phyloP scores from a whole-genome alignment of 2,888 invertebrate genomes.

The Cistogaster globosa region DNA sequence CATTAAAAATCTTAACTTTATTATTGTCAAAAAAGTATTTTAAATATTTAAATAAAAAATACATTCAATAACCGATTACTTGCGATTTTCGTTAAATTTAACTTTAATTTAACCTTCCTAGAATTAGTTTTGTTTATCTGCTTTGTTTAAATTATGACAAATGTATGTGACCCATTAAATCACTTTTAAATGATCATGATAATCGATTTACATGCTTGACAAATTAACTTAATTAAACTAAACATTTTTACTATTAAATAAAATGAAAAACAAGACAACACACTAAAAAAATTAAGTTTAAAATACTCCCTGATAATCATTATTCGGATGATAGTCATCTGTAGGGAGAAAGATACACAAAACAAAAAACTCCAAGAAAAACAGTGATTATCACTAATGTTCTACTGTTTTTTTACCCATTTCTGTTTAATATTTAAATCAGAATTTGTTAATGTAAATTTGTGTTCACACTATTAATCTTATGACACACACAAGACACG shows the following conservation, averaged over 20 bases:
- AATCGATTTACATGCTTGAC: conserved; percentile 65
- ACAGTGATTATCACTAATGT: conserved; percentile 68
- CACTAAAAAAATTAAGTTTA: conserved; percentile 9
- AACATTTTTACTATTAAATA: conserved; percentile 44
- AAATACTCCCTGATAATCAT: conserved; percentile 18
- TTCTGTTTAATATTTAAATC: conserved; percentile 49
- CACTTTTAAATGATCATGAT: conserved; percentile 63
- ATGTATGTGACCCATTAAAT: conserved; percentile 67
- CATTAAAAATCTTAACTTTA: too few species aligned
- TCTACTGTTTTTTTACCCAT: conserved; percentile 58
- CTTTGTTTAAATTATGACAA: conserved; percentile 65
- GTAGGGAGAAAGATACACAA: background rate
- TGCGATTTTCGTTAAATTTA: too few species aligned
- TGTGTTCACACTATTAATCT: conserved; percentile 71
- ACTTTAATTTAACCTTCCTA: background rate
- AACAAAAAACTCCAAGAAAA: conserved; percentile 17
- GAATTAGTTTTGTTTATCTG: background rate
- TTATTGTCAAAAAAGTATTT: too few species aligned
- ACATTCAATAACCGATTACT: background rate
- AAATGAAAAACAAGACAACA: conserved; percentile 26
- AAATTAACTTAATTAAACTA: conserved; percentile 69
- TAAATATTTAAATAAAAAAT: background rate
- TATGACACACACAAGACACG: conserved; percentile 45
- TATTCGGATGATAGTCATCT: conserved; percentile 42
- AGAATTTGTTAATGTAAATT: conserved; percentile 69